These are phyloP conservation scores for Drosophila melanocephala DNA, from an alignment of 2,888 invertebrate species.

Conservation along the genomic window DNA sequence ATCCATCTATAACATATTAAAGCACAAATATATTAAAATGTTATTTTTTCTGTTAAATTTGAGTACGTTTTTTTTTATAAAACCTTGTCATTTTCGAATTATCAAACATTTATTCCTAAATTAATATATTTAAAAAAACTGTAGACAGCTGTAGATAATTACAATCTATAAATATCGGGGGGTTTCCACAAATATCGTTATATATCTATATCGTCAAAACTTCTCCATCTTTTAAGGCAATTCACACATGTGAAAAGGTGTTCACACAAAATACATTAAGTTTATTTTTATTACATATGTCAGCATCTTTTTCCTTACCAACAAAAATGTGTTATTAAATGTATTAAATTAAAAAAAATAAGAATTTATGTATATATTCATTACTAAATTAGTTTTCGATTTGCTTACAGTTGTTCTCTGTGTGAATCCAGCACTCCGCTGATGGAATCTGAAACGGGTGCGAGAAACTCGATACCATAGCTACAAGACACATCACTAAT, in stretches of 20 bases:
- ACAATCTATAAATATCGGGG: not conserved
- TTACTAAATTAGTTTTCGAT: not conserved
- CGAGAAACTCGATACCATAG: slow-evolving; percentile 16
- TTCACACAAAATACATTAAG: too few species aligned
- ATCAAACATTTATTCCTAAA: not conserved
- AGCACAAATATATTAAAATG: not conserved
- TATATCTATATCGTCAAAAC: not conserved
- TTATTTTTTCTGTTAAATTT: not conserved
- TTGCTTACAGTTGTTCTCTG: too few species aligned
- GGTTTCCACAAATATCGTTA: not conserved
- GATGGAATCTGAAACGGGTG: not conserved
- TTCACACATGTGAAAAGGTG: too few species aligned
- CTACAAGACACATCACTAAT: slow-evolving; percentile 8
- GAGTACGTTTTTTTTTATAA: not conserved
- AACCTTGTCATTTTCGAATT: not conserved
- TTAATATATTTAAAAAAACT: too few species aligned
- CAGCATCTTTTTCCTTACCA: not conserved
- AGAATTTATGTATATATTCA: not conserved
- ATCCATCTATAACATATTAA: not conserved
- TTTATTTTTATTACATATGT: not conserved
- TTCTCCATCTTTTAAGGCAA: too few species aligned
- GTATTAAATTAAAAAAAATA: not conserved
- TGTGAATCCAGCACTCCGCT: not conserved
- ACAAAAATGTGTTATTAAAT: not conserved
- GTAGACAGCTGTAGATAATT: too few species aligned